Evolutionary conservation across 2,797 vertebrate species (phyloP), one percentile per base, ranked within the genome.

Genomic region (Borostomias antarcticus): DNA sequence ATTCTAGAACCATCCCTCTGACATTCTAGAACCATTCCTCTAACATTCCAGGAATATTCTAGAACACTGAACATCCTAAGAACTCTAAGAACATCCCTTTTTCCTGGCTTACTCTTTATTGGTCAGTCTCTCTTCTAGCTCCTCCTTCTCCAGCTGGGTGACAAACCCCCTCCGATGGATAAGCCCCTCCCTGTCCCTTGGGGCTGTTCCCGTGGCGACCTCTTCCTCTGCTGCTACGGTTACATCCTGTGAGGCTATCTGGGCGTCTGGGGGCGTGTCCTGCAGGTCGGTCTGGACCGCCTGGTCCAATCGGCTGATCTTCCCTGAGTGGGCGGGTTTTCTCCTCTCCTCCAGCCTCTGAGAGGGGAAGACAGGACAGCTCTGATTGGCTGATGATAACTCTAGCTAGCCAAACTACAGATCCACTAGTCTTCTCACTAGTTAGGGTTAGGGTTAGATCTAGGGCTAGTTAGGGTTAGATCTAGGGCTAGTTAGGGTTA

Each of bases 361-460:
- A n/a, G n/a, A n/a, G 17, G 75, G 79, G 58, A 30, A 82, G 77
- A 77, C 21, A n/a, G 82, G 58, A 80, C 21, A 69, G 50, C 17
- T 58, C 19, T 33, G 6, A 25, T 60, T n/a, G 13, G 3, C 32
- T 10, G 0, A 53, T 35, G 50, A 23, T 23, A 5, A 1, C 10
- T 68, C 56, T n/a, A n/a, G n/a, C 51, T 33, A 62, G 62, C 37
- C 11, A 29, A 54, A 37, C 57, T 56, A 5, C 19, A 3, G 82
- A 35, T 95, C 93, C 0, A 86, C 72, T 48, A 97, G 90, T 70
- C 86, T 86, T 8, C 93, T 93, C 82, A 96, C 58, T 73, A 96
- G 90, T 69, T n/a, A n/a, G n/a, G n/a, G n/a, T n/a, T n/a, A n/a
- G n/a, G n/a, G n/a, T n/a, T n/a, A n/a, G n/a, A n/a, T n/a, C n/a